phyloP scores from a whole-genome alignment of 2,888 invertebrate species.

The Andrena chrysosceles region DNA sequence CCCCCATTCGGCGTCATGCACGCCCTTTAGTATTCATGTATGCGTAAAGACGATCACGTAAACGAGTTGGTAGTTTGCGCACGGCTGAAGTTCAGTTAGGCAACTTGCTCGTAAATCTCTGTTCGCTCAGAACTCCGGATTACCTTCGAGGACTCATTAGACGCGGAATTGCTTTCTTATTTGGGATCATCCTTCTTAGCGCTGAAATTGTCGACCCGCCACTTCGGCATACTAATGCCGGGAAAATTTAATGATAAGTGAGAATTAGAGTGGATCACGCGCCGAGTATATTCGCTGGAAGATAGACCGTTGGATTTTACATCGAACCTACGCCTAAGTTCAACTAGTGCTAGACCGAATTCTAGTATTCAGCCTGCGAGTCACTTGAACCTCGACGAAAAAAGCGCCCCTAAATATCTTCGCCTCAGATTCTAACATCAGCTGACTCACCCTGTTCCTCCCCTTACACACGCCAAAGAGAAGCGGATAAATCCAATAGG shows the following conservation, averaged over 20 bases:
- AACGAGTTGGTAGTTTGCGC: conserved; percentile 57
- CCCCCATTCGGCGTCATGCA: conserved; percentile 24
- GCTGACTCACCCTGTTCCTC: neutral
- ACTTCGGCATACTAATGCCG: conserved; percentile 1
- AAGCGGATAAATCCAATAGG: conserved; percentile 23
- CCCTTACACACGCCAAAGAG: neutral
- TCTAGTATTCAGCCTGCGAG: no score
- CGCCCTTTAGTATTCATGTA: conserved; percentile 55
- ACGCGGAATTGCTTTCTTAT: conserved; percentile 52
- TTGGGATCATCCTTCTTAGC: conserved; percentile 53
- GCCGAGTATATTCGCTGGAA: neutral
- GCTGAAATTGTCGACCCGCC: conserved; percentile 15
- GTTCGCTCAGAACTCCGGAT: conserved; percentile 57
- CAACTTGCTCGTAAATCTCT: conserved; percentile 58
- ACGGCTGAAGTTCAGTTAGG: conserved; percentile 52
- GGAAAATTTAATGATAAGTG: conserved; percentile 13
- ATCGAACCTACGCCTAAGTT: no score
- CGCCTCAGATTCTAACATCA: neutral
- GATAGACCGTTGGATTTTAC: neutral
- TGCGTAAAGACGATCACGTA: conserved; percentile 61
- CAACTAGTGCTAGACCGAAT: no score
- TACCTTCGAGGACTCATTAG: conserved; percentile 57
- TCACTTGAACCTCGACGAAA: neutral
- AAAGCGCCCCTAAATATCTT: neutral
- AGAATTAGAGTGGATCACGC: neutral